Evolutionary conservation across 2,888 invertebrate genomes (phyloP).

Genomic region (Hemicrepidius hirtus): DNA sequence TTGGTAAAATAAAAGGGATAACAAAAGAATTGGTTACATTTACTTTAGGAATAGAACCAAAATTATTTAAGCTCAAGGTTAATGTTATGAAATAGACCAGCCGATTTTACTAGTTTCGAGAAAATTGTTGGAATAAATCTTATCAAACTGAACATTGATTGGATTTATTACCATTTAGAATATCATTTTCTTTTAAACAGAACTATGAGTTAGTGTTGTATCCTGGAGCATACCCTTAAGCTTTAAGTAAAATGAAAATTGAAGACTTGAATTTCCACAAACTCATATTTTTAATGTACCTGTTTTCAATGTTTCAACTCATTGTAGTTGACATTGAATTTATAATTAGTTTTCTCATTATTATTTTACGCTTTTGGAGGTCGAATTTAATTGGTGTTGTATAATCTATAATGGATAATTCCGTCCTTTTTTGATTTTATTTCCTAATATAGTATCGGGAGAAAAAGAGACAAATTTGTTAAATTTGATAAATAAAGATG

Average conservation of each 20-base stretch:
- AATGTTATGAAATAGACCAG: too few species aligned
- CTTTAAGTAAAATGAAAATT: neutral
- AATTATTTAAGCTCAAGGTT: too few species aligned
- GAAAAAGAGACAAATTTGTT: neutral
- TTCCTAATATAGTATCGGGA: neutral
- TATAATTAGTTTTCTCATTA: constrained; percentile 40
- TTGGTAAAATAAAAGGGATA: too few species aligned
- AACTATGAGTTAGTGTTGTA: neutral
- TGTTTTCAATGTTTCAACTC: constrained; percentile 10
- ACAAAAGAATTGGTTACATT: too few species aligned
- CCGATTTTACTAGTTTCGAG: too few species aligned
- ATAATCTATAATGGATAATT: constrained; percentile 32
- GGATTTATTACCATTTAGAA: too few species aligned
- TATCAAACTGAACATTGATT: too few species aligned
- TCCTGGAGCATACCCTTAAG: too few species aligned
- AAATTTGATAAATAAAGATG: too few species aligned
- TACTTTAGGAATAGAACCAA: too few species aligned
- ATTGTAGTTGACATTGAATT: constrained; percentile 44
- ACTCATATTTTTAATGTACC: constrained; percentile 10
- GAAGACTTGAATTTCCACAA: neutral
- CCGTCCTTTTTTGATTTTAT: constrained; percentile 13
- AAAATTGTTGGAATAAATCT: too few species aligned
- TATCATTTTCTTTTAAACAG: too few species aligned
- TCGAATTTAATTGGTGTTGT: constrained; percentile 43
- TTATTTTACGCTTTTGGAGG: constrained; percentile 43